A percentile compares a stretch with the other conserved stretches of the same genome.
phyloP scores from a whole-genome alignment of 2,888 invertebrate genomes.

The Scelioninae gen. 1 region DNA sequence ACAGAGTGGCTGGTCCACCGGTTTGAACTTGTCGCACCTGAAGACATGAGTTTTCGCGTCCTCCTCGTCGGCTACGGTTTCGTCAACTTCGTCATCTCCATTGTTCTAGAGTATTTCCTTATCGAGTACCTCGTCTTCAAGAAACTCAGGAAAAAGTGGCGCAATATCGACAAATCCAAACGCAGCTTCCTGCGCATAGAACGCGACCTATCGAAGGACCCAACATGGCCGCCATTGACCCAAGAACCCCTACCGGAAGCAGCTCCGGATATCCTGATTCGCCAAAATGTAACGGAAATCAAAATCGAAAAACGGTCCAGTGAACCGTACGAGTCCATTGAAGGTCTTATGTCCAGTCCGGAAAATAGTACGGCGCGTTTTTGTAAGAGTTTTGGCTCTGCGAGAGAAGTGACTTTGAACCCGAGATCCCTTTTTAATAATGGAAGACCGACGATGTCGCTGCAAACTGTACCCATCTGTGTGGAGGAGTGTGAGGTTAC shows the following conservation, averaged over 20 bases:
- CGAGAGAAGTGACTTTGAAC: conserved; percentile 81
- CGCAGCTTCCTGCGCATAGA: conserved; percentile 88
- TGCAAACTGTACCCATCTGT: conserved; percentile 80
- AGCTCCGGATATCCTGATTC: conserved; percentile 79
- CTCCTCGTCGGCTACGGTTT: conserved; percentile 85
- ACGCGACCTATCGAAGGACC: conserved; percentile 85
- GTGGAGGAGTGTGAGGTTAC: conserved; percentile 76
- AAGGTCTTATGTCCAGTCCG: conserved; percentile 62
- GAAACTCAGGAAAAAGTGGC: conserved; percentile 86
- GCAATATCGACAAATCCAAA: conserved; percentile 86
- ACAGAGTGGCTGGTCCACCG: conserved; percentile 87
- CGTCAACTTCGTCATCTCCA: conserved; percentile 85
- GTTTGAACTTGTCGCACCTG: conserved; percentile 90
- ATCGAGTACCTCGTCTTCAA: conserved; percentile 87
- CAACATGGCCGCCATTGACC: conserved; percentile 88
- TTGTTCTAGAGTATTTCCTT: conserved; percentile 87
- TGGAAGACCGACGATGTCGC: conserved; percentile 80
- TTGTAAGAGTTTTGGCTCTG: conserved; percentile 80
- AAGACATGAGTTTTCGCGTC: conserved; percentile 86
- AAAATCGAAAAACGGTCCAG: conserved; percentile 81
- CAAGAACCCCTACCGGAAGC: conserved; percentile 81
- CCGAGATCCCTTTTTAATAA: conserved; percentile 81
- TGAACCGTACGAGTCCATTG: conserved; percentile 74
- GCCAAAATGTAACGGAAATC: conserved; percentile 78
- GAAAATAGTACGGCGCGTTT: conserved; percentile 68